Evolutionary conservation across 2,888 invertebrate genomes (phyloP).

Genomic region (Craniophora ligustri): DNA sequence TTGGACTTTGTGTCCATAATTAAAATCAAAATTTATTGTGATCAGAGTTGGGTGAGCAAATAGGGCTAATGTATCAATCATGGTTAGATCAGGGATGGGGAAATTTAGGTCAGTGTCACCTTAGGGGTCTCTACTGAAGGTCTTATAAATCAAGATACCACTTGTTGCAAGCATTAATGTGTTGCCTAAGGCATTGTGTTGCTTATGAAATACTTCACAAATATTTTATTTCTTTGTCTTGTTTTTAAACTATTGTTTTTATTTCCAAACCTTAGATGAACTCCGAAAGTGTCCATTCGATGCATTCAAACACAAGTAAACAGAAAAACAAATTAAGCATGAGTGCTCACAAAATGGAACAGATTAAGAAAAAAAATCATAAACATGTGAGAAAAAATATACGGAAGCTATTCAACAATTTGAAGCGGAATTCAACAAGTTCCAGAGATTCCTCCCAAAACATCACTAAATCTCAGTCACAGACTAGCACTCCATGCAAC

Average conservation of each 20-base stretch:
- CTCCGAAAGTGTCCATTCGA: conserved; percentile 50
- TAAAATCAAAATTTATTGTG: too few relatives aligned
- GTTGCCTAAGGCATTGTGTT: too few relatives aligned
- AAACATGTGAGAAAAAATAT: conserved; percentile 37
- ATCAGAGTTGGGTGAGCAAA: too few relatives aligned
- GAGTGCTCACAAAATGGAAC: conserved; percentile 51
- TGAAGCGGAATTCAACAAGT: conserved; percentile 16
- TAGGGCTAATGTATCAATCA: too few relatives aligned
- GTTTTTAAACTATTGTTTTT: conserved; percentile 26
- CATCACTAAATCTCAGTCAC: not conserved
- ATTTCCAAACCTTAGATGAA: conserved; percentile 54
- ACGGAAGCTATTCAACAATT: conserved; percentile 30
- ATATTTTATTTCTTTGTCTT: not conserved
- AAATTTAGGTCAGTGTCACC: too few relatives aligned
- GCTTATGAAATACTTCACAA: not conserved
- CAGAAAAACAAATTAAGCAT: conserved; percentile 48
- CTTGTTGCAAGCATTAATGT: too few relatives aligned
- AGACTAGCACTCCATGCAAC: conserved; percentile 25
- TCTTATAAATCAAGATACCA: too few relatives aligned
- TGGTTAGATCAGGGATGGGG: too few relatives aligned
- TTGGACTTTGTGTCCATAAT: too few relatives aligned
- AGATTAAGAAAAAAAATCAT: conserved; percentile 50
- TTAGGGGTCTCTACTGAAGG: too few relatives aligned
- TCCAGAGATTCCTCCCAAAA: conserved; percentile 13
- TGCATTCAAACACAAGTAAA: conserved; percentile 35